These are phyloP conservation scores for Nothobranchius kuhntae DNA, from an alignment of 2,113 vertebrate genomes.

Conservation along the genomic window DNA sequence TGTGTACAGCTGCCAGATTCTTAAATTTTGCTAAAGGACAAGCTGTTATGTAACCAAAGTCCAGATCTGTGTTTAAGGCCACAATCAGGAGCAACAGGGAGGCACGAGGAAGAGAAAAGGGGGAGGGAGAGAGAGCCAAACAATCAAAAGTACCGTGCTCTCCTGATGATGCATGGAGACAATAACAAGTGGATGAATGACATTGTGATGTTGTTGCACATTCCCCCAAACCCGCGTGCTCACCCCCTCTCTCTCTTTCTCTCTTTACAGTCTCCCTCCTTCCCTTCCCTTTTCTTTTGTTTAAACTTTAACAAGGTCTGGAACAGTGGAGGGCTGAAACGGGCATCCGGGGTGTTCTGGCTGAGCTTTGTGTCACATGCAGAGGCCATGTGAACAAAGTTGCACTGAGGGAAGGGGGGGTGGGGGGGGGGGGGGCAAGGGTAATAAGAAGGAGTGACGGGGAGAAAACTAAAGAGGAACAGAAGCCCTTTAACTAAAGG, in stretches of 20 bases:
- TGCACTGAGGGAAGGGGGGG: constrained; percentile 54
- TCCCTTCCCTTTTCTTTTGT: constrained; percentile 74
- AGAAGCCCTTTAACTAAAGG: constrained; percentile 49
- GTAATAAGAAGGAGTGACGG: constrained; percentile 25
- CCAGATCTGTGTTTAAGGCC: constrained; percentile 56
- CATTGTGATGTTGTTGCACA: constrained; percentile 73
- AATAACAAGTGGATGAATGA: constrained; percentile 65
- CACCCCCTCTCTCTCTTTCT: background rate
- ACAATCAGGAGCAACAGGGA: constrained; percentile 31
- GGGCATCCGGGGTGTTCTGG: constrained; percentile 81
- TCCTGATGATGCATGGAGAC: constrained; percentile 51
- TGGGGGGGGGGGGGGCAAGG: background rate
- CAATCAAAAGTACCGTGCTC: constrained; percentile 50
- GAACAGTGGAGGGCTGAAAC: constrained; percentile 74
- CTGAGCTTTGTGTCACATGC: constrained; percentile 78
- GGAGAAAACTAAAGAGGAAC: constrained; percentile 34
- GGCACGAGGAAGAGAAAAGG: constrained; percentile 1
- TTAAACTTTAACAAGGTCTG: constrained; percentile 80
- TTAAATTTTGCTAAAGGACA: constrained; percentile 41
- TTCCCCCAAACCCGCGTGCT: constrained; percentile 64
- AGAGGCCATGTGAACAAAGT: constrained; percentile 78
- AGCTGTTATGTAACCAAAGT: constrained; percentile 55
- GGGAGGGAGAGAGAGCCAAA: background rate
- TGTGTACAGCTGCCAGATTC: constrained; percentile 22
- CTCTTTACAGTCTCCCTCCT: no score